Percentiles rank a stretch among this genome's conserved stretches.
These are phyloP conservation scores for Latheticus oryzae DNA, from an alignment of 2,888 invertebrate genomes.

Conservation along the genomic window DNA sequence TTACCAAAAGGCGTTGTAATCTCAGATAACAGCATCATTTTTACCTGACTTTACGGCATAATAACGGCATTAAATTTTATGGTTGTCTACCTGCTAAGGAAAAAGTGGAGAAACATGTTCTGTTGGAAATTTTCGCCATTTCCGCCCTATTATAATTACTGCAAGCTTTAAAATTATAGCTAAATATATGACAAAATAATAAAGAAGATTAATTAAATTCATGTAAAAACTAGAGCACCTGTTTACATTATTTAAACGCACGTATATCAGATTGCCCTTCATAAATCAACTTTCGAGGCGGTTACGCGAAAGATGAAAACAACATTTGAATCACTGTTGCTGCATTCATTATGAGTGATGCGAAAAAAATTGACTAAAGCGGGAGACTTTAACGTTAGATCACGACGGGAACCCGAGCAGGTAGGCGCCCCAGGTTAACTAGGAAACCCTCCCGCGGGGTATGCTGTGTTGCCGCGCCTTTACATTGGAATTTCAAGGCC, in stretches of 20 bases:
- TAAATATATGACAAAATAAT: too few relatives aligned
- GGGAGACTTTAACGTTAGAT: slow-evolving; percentile 53
- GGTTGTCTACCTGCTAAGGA: slow-evolving; percentile 20
- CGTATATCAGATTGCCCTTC: too few relatives aligned
- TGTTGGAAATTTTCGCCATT: slow-evolving; percentile 7
- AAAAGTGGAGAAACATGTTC: slow-evolving; percentile 10
- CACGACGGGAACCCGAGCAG: slow-evolving; percentile 54
- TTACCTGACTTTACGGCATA: slow-evolving; percentile 29
- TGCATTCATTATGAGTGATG: not conserved
- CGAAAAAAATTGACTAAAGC: slow-evolving; percentile 15
- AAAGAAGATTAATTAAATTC: too few relatives aligned
- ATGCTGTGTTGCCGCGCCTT: slow-evolving; percentile 50
- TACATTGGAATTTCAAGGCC: slow-evolving; percentile 30
- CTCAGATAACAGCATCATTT: slow-evolving; percentile 23
- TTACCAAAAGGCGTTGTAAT: slow-evolving; percentile 13
- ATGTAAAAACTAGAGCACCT: too few relatives aligned
- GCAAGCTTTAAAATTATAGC: too few relatives aligned
- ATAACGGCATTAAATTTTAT: slow-evolving; percentile 28
- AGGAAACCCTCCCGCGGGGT: slow-evolving; percentile 64
- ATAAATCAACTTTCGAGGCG: too few relatives aligned
- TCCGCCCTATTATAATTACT: slow-evolving; percentile 12
- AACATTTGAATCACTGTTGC: too few relatives aligned
- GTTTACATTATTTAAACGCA: too few relatives aligned
- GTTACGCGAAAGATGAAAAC: too few relatives aligned
- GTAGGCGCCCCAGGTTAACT: slow-evolving; percentile 63